Conservation (phyloP, 1,140 invertebrate genomes). For the Globodera ellingtonae region DNA sequence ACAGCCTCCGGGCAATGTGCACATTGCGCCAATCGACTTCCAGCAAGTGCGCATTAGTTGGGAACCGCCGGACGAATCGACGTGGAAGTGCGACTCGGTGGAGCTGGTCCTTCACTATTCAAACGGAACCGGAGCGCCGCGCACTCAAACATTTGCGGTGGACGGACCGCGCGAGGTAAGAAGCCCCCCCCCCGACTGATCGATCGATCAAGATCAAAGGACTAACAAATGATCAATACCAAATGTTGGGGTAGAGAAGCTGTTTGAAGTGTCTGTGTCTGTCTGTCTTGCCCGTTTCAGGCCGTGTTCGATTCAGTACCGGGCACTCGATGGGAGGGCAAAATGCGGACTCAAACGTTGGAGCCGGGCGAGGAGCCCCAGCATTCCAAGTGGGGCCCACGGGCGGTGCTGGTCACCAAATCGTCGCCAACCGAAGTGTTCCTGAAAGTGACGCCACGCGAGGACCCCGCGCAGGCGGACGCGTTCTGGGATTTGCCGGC, state of each 20-base stretch:
- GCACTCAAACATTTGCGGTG: constrained; percentile 25
- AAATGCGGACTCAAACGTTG: constrained; percentile 64
- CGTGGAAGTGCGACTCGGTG: constrained; percentile 64
- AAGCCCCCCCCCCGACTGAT: neutral
- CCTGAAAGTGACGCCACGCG: constrained; percentile 60
- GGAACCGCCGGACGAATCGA: constrained; percentile 56
- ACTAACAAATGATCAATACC: constrained; percentile 2
- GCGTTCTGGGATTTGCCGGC: constrained; percentile 62
- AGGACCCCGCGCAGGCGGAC: constrained; percentile 55
- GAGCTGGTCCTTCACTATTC: constrained; percentile 60
- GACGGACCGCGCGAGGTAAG: constrained; percentile 38
- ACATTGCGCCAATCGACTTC: constrained; percentile 60
- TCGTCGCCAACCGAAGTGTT: constrained; percentile 62
- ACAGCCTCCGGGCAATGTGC: constrained; percentile 57
- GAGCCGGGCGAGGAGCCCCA: constrained; percentile 62
- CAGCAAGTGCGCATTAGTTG: constrained; percentile 57
- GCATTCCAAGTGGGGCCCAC: constrained; percentile 55
- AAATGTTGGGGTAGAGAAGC: constrained; percentile 49
- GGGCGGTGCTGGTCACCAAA: constrained; percentile 55
- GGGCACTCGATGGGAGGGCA: constrained; percentile 62
- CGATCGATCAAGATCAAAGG: neutral
- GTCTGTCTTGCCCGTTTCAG: constrained; percentile 31
- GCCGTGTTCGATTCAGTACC: constrained; percentile 49
- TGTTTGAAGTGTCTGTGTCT: constrained; percentile 14
- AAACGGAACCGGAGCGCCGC: constrained; percentile 19